A percentile compares a stretch with the other conserved stretches of the same genome.
Conservation (phyloP, 2,888 invertebrate species). For the Morpho achilles region DNA sequence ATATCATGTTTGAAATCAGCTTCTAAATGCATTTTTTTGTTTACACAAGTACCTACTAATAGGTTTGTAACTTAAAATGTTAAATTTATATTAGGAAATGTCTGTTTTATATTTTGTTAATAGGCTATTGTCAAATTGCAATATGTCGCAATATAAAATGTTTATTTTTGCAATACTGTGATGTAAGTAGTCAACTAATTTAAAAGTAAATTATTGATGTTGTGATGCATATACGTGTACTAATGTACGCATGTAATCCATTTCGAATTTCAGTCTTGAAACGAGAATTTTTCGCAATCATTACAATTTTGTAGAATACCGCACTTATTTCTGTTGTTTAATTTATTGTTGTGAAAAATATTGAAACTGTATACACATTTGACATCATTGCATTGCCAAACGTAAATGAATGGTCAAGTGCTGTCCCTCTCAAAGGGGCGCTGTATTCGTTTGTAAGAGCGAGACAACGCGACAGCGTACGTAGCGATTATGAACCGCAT, state of each 20-base stretch:
- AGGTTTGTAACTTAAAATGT: neutral
- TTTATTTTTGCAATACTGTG: conserved; percentile 22
- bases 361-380: conserved; percentile 50
- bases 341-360: conserved; percentile 49
- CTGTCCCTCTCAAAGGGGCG: conserved; percentile 43
- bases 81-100: neutral
- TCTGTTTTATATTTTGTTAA: conserved; percentile 5
- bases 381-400: conserved; percentile 65
- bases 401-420: conserved; percentile 70
- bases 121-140: conserved; percentile 8
- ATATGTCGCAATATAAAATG: conserved; percentile 13
- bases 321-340: conserved; percentile 34
- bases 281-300: conserved; percentile 29
- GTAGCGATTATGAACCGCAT: conserved; percentile 49
- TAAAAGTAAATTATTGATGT: conserved; percentile 13
- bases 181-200: conserved; percentile 16
- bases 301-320: conserved; percentile 25
- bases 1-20: too few species aligned
- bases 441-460: conserved; percentile 37
- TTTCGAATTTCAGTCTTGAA: conserved; percentile 25
- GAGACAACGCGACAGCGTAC: conserved; percentile 42
- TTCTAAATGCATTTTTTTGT: too few species aligned
- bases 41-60: too few species aligned
- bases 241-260: conserved; percentile 12
- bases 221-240: conserved; percentile 2